Conservation (phyloP, 2,797 vertebrate genomes). For the Fistularia tabacaria region DNA sequence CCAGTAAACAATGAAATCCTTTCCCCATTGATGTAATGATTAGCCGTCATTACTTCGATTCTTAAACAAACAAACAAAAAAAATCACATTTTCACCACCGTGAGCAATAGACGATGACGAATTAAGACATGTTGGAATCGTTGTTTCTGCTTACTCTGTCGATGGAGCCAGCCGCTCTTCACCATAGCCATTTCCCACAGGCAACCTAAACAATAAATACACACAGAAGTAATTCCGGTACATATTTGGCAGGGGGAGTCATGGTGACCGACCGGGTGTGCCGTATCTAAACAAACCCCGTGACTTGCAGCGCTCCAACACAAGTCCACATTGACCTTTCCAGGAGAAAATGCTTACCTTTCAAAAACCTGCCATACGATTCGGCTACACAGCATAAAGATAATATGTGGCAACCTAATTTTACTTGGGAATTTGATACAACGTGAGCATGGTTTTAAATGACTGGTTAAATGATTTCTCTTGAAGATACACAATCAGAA, state of each 20-base stretch:
- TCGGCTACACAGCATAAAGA: too few relatives aligned
- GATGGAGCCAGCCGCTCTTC: conserved; percentile 77
- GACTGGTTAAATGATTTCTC: not conserved
- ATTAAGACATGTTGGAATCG: not conserved
- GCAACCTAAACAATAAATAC: conserved; percentile 26
- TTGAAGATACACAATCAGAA: too few relatives aligned
- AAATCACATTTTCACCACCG: too few relatives aligned
- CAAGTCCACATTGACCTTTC: too few relatives aligned
- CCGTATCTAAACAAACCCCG: conserved; percentile 23
- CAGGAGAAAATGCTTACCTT: too few relatives aligned
- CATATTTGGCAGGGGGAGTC: not conserved
- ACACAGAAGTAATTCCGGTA: not conserved
- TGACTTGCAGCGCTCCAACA: conserved; percentile 19
- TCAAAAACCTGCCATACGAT: too few relatives aligned
- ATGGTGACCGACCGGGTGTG: conserved; percentile 19
- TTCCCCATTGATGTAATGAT: too few relatives aligned
- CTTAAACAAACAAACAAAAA: too few relatives aligned
- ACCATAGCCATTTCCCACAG: conserved; percentile 63
- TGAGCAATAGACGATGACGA: too few relatives aligned
- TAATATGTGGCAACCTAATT: too few relatives aligned
- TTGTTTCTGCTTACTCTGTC: conserved; percentile 82
- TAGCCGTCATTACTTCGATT: too few relatives aligned
- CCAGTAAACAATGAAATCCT: too few relatives aligned
- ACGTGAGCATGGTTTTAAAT: not conserved
- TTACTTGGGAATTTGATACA: not conserved